Conservation (phyloP, 2,797 vertebrate species). For the Pampus argenteus region DNA sequence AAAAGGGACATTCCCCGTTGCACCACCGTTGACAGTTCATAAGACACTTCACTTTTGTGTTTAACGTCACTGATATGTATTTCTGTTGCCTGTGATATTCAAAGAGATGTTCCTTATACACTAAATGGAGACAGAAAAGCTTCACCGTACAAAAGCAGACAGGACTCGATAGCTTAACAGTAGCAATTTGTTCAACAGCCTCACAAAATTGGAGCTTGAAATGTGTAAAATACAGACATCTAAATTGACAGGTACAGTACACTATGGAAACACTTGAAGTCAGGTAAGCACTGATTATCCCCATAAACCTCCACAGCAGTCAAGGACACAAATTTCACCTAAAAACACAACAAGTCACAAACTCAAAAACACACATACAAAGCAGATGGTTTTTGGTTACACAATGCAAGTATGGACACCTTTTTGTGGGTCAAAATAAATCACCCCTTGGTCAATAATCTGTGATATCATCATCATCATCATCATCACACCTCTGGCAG, state of each 20-base stretch:
- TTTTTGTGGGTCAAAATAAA: conserved; percentile 68
- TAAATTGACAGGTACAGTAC: conserved; percentile 83
- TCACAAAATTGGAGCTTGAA: conserved; percentile 82
- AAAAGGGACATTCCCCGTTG: conserved; percentile 91
- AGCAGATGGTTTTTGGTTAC: conserved; percentile 86
- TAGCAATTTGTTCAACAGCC: conserved; percentile 84
- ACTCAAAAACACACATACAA: conserved; percentile 77
- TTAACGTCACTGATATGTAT: conserved; percentile 86
- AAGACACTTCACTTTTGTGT: conserved; percentile 86
- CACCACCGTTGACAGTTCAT: conserved; percentile 90
- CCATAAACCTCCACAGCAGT: conserved; percentile 78
- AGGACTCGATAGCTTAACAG: conserved; percentile 88
- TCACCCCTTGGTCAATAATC: conserved; percentile 67
- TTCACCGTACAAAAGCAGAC: conserved; percentile 85
- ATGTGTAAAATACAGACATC: conserved; percentile 86
- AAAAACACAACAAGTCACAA: conserved; percentile 82
- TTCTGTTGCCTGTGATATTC: conserved; percentile 78
- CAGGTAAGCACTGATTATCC: conserved; percentile 73
- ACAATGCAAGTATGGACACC: conserved; percentile 79
- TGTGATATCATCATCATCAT: conserved; percentile 73
- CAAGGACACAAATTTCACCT: conserved; percentile 82
- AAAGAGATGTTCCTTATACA: conserved; percentile 83
- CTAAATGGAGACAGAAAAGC: conserved; percentile 84
- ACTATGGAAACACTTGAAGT: conserved; percentile 83
- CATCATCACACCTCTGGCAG: conserved; percentile 82